A percentile compares a stretch with the other conserved stretches of the same genome.
phyloP scores from a whole-genome alignment of 2,113 vertebrate genomes.

The Cercocebus atys region DNA sequence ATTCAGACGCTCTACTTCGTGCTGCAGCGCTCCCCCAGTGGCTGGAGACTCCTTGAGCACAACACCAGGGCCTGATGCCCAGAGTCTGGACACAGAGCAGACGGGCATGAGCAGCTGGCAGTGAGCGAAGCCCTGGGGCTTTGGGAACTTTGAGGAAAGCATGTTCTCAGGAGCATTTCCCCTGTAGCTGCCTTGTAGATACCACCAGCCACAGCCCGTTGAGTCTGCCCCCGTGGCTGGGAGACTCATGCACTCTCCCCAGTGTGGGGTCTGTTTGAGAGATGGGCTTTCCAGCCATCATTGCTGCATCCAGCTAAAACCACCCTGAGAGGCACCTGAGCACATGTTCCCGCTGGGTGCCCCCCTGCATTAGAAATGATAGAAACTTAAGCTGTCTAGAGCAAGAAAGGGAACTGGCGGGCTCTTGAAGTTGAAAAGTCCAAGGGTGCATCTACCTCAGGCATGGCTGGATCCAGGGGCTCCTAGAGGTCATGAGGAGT shows the following conservation, averaged over 20 bases:
- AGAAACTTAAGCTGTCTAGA: neutral
- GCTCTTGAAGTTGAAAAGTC: neutral
- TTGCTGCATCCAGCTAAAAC: neutral
- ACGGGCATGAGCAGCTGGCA: neutral
- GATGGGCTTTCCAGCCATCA: neutral
- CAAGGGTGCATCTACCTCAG: neutral
- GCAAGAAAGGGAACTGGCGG: neutral
- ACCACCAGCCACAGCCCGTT: neutral
- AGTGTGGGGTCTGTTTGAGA: neutral
- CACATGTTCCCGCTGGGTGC: neutral
- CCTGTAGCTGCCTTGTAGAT: neutral
- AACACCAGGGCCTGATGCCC: neutral
- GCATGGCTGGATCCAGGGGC: neutral
- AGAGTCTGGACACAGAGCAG: neutral
- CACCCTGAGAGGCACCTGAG: neutral
- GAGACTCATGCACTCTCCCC: neutral
- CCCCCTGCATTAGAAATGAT: neutral
- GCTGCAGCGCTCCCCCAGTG: neutral
- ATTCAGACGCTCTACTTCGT: neutral
- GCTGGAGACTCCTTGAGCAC: neutral
- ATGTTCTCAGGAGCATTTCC: too few relatives aligned
- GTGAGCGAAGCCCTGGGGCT: neutral
- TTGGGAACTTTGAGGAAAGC: neutral
- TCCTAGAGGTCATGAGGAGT: neutral
- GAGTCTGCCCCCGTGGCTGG: neutral